Evolutionary conservation across 2,113 vertebrate genomes (phyloP).

Genomic region (Gasterosteus aculeatus): DNA sequence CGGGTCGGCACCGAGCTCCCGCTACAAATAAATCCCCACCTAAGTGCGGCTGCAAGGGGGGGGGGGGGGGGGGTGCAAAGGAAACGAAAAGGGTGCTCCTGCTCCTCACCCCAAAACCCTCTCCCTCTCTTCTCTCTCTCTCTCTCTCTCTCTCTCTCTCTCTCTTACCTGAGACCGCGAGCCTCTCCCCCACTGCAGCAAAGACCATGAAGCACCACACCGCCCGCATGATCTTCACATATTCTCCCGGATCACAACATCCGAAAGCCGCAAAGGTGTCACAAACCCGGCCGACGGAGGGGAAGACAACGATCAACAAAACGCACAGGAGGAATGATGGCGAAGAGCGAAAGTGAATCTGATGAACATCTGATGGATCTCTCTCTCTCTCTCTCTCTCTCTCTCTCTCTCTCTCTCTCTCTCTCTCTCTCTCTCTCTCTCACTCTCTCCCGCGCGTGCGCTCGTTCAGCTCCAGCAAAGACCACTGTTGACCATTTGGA

Average conservation of each 20-base stretch:
- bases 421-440: conserved; percentile 36
- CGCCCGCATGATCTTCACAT: conserved; percentile 85
- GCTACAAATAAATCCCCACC: conserved; percentile 40
- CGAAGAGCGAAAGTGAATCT: conserved; percentile 49
- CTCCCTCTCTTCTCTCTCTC: background rate
- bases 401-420: conserved; percentile 40
- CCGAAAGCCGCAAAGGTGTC: conserved; percentile 61
- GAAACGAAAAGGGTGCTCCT: conserved; percentile 53
- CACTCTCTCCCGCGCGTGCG: conserved; percentile 14
- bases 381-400: conserved; percentile 18
- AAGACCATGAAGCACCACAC: conserved; percentile 84
- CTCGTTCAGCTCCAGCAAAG: conserved; percentile 37
- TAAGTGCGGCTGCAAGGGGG: conserved; percentile 57
- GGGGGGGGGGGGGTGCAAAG: conserved; percentile 44
- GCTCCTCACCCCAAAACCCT: background rate
- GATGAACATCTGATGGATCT: conserved; percentile 67
- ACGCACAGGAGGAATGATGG: conserved; percentile 30
- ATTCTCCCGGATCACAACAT: conserved; percentile 77
- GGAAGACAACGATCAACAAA: conserved; percentile 14
- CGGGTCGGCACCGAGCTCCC: conserved; percentile 56
- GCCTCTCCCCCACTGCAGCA: conserved; percentile 82
- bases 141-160: conserved; percentile 2
- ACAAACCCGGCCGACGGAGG: conserved; percentile 37
- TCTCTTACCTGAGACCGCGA: conserved; percentile 83
- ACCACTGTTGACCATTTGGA: conserved; percentile 25